These are phyloP conservation scores for Callyntrura guangdongensis DNA, from an alignment of 2,888 invertebrate species.

Conservation along the genomic window DNA sequence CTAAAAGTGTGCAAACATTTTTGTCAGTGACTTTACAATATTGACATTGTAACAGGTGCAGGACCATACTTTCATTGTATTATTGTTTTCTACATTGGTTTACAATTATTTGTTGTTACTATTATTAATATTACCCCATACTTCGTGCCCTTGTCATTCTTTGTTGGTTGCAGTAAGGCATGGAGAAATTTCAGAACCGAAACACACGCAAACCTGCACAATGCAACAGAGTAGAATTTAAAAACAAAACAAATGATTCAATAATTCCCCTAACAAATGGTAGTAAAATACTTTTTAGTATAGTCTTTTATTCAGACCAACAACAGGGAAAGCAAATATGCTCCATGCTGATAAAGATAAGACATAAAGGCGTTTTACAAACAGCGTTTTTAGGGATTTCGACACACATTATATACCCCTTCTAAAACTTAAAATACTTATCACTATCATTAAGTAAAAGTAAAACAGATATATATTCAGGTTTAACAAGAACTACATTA, in stretches of 20 bases:
- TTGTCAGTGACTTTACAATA: too few relatives aligned
- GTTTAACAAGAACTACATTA: conserved; percentile 8
- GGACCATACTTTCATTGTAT: background rate
- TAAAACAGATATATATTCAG: background rate
- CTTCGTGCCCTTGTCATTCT: too few relatives aligned
- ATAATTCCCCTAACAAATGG: background rate
- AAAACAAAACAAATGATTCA: background rate
- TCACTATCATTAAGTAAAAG: background rate
- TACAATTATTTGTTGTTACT: background rate
- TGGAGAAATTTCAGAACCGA: too few relatives aligned
- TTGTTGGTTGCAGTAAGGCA: too few relatives aligned
- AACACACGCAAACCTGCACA: too few relatives aligned
- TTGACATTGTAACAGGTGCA: too few relatives aligned
- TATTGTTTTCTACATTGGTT: background rate
- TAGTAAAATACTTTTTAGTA: background rate
- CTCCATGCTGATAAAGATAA: background rate
- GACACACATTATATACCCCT: background rate
- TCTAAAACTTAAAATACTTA: conserved; percentile 35
- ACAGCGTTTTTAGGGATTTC: conserved; percentile 14
- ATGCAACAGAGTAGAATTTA: background rate
- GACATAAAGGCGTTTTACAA: conserved; percentile 27
- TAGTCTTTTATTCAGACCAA: conserved; percentile 38
- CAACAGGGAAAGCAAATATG: conserved; percentile 35
- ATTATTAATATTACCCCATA: too few relatives aligned
- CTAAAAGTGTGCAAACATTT: too few relatives aligned